Percentiles rank a stretch among this genome's conserved stretches.
phyloP scores from a whole-genome alignment of 2,113 vertebrate genomes.

The Pygoscelis adeliae region DNA sequence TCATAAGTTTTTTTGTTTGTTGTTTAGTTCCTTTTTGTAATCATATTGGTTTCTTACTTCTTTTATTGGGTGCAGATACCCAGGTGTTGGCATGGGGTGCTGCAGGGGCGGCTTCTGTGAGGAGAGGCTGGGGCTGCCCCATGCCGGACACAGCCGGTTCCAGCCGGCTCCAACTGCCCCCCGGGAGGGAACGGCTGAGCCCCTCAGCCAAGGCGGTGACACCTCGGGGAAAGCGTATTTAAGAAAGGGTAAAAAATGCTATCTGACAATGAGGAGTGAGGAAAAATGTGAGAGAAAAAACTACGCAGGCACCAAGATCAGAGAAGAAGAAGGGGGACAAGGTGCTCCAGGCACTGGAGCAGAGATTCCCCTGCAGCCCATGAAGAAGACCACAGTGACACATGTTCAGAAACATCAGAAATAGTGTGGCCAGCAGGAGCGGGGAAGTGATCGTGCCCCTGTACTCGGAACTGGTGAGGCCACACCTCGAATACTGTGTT shows the following conservation, averaged over 20 bases:
- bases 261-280: neutral
- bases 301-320: neutral
- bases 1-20: neutral
- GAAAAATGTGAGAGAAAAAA: neutral
- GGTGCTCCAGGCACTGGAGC: neutral
- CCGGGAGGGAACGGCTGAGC: accelerated
- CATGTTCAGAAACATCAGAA: too few relatives aligned
- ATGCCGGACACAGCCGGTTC: accelerated
- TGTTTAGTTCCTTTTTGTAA: neutral
- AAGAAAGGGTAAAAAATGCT: neutral
- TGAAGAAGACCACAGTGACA: neutral
- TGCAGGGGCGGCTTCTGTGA: accelerated
- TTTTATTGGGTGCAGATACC: neutral
- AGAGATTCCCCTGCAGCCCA: neutral
- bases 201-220: accelerated
- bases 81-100: accelerated
- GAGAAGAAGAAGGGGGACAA: neutral
- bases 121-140: accelerated
- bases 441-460: too few relatives aligned
- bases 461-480: too few relatives aligned
- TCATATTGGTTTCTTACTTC: neutral
- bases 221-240: neutral
- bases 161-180: accelerated
- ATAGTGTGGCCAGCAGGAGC: too few relatives aligned
- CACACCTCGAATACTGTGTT: too few relatives aligned